Evolutionary conservation across 1,140 invertebrate species (phyloP).

Genomic region (Brachionus paranguensis): DNA sequence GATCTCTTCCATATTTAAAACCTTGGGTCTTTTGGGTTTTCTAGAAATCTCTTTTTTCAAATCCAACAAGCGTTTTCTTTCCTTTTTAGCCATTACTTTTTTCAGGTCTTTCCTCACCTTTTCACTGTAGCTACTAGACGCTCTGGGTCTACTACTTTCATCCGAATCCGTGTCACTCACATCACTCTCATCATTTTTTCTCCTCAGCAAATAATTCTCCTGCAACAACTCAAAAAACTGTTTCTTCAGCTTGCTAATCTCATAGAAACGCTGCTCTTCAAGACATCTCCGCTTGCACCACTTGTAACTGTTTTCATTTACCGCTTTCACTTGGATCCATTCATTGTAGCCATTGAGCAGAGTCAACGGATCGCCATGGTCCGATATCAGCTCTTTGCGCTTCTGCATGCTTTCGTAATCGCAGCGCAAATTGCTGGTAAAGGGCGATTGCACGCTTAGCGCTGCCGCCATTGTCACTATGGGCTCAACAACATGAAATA

Average conservation of each 20-base stretch:
- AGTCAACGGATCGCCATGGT: slow-evolving; percentile 90
- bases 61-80: slow-evolving; percentile 74
- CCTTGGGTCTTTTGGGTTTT: slow-evolving; percentile 64
- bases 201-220: slow-evolving; percentile 40
- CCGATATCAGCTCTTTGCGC: slow-evolving; percentile 74
- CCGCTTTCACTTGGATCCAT: slow-evolving; percentile 67
- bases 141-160: neutral
- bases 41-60: slow-evolving; percentile 67
- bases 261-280: slow-evolving; percentile 92
- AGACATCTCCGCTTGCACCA: slow-evolving; percentile 82
- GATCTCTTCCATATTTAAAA: slow-evolving; percentile 60
- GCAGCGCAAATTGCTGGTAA: slow-evolving; percentile 77
- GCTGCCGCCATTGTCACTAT: slow-evolving; percentile 81
- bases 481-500: slow-evolving; percentile 76
- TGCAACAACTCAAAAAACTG: slow-evolving; percentile 80
- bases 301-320: slow-evolving; percentile 58
- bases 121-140: neutral
- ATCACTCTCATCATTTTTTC: slow-evolving; percentile 7
- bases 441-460: slow-evolving; percentile 84
- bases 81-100: slow-evolving; percentile 48
- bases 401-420: slow-evolving; percentile 74
- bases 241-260: slow-evolving; percentile 80
- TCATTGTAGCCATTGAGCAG: slow-evolving; percentile 79
- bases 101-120: neutral
- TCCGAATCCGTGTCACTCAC: slow-evolving; percentile 8